phyloP scores from a whole-genome alignment of 2,888 invertebrate species.

The Himalopsyche anomala region DNA sequence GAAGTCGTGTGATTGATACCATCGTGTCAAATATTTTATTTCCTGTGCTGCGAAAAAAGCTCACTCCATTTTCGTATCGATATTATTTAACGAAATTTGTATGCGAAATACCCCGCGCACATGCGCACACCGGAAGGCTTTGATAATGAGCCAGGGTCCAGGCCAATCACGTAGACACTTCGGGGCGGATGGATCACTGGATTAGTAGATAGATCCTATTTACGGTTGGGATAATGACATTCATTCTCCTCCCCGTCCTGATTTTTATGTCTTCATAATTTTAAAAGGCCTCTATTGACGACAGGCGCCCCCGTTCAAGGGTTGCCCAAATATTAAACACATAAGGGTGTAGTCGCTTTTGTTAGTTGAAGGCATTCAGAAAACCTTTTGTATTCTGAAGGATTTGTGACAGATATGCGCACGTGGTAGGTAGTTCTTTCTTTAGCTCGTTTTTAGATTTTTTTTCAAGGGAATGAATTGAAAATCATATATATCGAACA shows the following conservation, averaged over 20 bases:
- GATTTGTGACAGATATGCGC: conserved; percentile 16
- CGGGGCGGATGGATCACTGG: conserved; percentile 58
- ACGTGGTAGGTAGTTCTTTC: not conserved
- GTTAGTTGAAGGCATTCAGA: conserved; percentile 2
- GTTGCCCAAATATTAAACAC: conserved; percentile 18
- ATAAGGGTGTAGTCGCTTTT: conserved; percentile 7
- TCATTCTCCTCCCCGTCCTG: conserved; percentile 54
- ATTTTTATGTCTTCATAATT: conserved; percentile 64
- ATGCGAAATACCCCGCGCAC: conserved; percentile 52
- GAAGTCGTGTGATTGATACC: too few species aligned
- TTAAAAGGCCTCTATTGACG: conserved; percentile 54
- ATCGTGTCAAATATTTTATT: not conserved
- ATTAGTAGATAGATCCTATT: conserved; percentile 58
- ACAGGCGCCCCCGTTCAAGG: conserved; percentile 5
- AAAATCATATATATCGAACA: not conserved
- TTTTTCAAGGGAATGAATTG: not conserved
- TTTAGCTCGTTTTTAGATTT: not conserved
- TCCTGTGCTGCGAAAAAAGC: not conserved
- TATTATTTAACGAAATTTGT: conserved; percentile 42
- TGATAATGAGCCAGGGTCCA: conserved; percentile 23
- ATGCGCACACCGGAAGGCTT: not conserved
- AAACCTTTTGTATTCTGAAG: conserved; percentile 2
- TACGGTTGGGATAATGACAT: conserved; percentile 60
- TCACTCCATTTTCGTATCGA: not conserved
- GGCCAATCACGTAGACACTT: conserved; percentile 60